These are phyloP conservation scores for Dendrocincla fuliginosa DNA, from an alignment of 2,797 vertebrate species.

Conservation along the genomic window DNA sequence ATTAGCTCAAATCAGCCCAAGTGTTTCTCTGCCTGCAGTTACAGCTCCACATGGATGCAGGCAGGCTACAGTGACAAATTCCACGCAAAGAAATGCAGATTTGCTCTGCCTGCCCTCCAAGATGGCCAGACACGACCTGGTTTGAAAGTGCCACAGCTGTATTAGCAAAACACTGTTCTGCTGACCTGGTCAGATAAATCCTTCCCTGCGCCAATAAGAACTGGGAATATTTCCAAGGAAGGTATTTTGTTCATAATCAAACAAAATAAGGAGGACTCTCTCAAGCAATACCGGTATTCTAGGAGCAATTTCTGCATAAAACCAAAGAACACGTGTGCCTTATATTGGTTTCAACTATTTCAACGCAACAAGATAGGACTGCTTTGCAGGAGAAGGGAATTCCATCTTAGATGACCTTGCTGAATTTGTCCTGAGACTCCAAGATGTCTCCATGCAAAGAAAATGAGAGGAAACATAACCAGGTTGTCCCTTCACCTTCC, in stretches of 20 bases:
- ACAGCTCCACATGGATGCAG: not conserved
- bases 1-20: constrained; percentile 55
- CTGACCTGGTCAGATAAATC: not conserved
- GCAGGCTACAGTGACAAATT: not conserved
- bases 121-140: not conserved
- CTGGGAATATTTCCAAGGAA: not conserved
- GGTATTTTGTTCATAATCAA: not conserved
- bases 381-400: not conserved
- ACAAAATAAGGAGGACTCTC: not conserved
- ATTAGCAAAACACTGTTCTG: not conserved
- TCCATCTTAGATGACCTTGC: not conserved
- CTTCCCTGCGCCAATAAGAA: not conserved
- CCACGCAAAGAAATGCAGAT: not conserved
- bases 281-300: not conserved
- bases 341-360: not conserved
- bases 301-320: not conserved
- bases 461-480: not conserved
- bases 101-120: not conserved
- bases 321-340: not conserved
- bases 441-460: not conserved
- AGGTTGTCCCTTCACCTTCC: not conserved
- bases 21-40: constrained; percentile 13
- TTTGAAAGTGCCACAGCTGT: not conserved
- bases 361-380: not conserved
- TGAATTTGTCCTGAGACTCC: constrained; percentile 13